A percentile compares a stretch with the other conserved stretches of the same genome.
Evolutionary conservation across 2,888 invertebrate species (phyloP).

Genomic region (Zygothrica quintamaculata): DNA sequence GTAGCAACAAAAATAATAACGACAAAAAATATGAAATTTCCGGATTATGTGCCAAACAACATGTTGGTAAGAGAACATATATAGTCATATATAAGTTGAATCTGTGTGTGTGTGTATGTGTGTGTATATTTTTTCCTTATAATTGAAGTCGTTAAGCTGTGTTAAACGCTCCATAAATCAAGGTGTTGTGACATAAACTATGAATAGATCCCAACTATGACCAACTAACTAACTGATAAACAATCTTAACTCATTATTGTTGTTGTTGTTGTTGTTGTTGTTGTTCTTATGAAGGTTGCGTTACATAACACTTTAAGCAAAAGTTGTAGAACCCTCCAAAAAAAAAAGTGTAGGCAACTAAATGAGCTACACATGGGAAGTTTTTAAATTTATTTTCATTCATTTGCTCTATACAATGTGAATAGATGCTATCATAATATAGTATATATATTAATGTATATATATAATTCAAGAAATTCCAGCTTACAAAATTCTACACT

Average conservation of each 20-base stretch:
- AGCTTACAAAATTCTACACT: too few species aligned
- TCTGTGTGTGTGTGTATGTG: background rate
- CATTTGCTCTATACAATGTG: constrained; percentile 17
- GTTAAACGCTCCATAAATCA: constrained; percentile 62
- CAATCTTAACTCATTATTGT: constrained; percentile 18
- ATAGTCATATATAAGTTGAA: constrained; percentile 16
- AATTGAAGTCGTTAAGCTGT: constrained; percentile 51
- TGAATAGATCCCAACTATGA: constrained; percentile 30
- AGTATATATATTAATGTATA: too few species aligned
- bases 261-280: too few species aligned
- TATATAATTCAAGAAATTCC: too few species aligned
- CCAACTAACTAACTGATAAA: constrained; percentile 22
- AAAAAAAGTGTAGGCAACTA: background rate
- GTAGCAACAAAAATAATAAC: constrained; percentile 21
- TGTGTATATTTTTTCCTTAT: constrained; percentile 35
- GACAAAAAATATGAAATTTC: constrained; percentile 81
- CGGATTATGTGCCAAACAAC: constrained; percentile 83
- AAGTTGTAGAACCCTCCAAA: constrained; percentile 21
- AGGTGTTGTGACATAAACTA: constrained; percentile 49
- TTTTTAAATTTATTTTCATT: constrained; percentile 20
- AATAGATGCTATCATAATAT: constrained; percentile 8
- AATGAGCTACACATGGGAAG: constrained; percentile 22
- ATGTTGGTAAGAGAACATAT: constrained; percentile 78
- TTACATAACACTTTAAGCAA: constrained; percentile 39
- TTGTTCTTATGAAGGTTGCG: constrained; percentile 49